Evolutionary conservation across 2,113 vertebrate genomes (phyloP), one percentile per base, ranked within the genome.

Genomic region (Turdus rufiventris): DNA sequence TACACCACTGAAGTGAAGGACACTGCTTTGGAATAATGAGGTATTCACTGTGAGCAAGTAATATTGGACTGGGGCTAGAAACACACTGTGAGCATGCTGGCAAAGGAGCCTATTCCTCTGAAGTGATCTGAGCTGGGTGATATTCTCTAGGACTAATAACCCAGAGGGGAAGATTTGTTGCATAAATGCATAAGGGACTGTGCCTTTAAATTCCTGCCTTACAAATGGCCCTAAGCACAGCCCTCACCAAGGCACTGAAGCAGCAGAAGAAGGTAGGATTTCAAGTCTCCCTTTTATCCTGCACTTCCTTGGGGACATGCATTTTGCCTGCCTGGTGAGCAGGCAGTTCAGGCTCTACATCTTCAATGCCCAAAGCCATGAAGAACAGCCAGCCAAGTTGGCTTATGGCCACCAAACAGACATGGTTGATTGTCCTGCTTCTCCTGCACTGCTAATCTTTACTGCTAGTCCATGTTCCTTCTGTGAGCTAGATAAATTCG

Each of bases 1-100:
- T 74, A 77, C 75, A 71, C 47, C 76, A 83, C 38, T 43, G 56
- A 76, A 76, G 47, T 70, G 85, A 85, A 83, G 67, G 85, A 80
- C 58, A 57, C 75, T 63, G 88, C 72, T 88, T 60, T 83, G 85
- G 60, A 94, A 93, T 91, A 94, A 92, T 51, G 51, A 91, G 78
- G 43, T 54, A 72, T 56, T 82, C 66, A 29, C 81, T 85, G 48
- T 31, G 42, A 92, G 66, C 54, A 79, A 91, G 40, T 29, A 75
- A 68, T 78, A 72, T 14, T 65, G 92, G 38, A 73, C 79, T 51
- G 56, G 28, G 63, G 79, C 75, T 92, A 62, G 50, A 83, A 93
- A 70, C 47, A 70, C 43, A n/a, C 5, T 43, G 57, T 42, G 47
- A 95, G 26, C 24, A 3, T 45, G 16, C 25, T 83, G 75, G 63